These are phyloP conservation scores for Epizoanthus illoricatus DNA, from an alignment of 92 coral and sea anemone genomes.

Conservation along the genomic window DNA sequence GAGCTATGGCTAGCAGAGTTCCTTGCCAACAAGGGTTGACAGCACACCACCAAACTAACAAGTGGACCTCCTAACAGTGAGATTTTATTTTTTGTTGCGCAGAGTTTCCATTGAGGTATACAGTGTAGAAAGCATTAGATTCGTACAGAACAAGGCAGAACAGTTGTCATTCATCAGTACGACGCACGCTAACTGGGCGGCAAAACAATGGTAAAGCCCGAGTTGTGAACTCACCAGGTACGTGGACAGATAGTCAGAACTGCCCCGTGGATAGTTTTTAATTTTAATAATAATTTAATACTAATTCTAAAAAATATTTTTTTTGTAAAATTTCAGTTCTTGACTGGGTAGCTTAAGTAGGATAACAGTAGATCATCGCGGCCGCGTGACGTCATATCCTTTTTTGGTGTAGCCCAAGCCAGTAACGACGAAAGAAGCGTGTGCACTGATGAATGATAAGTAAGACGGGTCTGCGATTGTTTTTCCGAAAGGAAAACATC, in stretches of 20 bases:
- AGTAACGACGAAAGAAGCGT: too few relatives aligned
- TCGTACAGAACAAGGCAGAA: too few relatives aligned
- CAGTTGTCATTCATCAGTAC: too few relatives aligned
- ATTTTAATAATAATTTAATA: background rate
- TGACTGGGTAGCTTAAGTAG: slow-evolving; percentile 2
- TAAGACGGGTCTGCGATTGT: background rate
- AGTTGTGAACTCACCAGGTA: background rate
- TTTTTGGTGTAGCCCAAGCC: background rate
- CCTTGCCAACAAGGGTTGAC: too few relatives aligned
- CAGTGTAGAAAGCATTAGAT: too few relatives aligned
- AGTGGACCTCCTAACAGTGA: too few relatives aligned
- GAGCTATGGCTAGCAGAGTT: too few relatives aligned
- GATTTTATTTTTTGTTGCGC: too few relatives aligned
- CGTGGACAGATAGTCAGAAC: slow-evolving; percentile 11
- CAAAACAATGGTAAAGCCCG: background rate
- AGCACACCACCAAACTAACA: too few relatives aligned
- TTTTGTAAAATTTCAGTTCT: background rate
- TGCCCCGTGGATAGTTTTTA: background rate
- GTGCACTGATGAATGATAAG: slow-evolving; percentile 1
- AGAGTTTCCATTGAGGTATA: too few relatives aligned
- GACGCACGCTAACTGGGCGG: too few relatives aligned
- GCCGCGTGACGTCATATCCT: background rate
- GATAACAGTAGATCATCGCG: background rate
- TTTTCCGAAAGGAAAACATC: background rate
- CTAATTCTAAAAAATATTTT: too few relatives aligned